Percentiles rank a stretch among this genome's conserved stretches.
phyloP scores from a whole-genome alignment of 2,797 vertebrate genomes.

The Psittacula echo region DNA sequence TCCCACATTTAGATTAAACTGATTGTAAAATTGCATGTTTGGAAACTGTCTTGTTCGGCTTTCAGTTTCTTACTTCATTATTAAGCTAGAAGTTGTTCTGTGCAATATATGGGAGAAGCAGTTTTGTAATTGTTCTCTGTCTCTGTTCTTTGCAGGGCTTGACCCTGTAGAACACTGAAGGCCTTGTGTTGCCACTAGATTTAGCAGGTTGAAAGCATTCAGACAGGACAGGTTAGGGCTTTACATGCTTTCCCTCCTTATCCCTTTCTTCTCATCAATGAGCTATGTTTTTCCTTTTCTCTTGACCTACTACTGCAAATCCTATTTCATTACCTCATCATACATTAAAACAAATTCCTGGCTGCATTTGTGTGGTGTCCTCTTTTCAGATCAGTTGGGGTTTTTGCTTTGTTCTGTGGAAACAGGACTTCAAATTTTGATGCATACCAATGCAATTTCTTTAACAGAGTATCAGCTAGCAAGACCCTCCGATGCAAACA shows the following conservation, averaged over 20 bases:
- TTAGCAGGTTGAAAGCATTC: neutral
- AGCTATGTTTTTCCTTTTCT: neutral
- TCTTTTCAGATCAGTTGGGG: neutral
- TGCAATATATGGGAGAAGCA: neutral
- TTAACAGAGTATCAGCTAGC: conserved; percentile 91
- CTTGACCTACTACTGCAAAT: neutral
- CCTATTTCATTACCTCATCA: neutral
- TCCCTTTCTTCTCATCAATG: neutral
- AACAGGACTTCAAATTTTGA: neutral
- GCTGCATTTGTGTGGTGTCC: neutral
- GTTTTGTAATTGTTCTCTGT: neutral
- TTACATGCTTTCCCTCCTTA: neutral
- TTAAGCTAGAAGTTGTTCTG: neutral
- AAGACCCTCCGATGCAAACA: conserved; percentile 90
- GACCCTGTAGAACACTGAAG: neutral
- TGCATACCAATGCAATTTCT: conserved; percentile 9
- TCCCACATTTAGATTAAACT: neutral
- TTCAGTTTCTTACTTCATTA: neutral
- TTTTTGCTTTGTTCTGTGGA: neutral
- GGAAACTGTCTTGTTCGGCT: neutral
- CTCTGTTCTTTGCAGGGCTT: neutral
- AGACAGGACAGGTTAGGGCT: neutral
- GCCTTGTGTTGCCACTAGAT: neutral
- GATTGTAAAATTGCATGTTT: neutral
- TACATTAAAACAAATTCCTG: neutral